A percentile compares a stretch with the other conserved stretches of the same genome.
Evolutionary conservation across 2,113 vertebrate species (phyloP).

Genomic region (Malurus melanocephalus): DNA sequence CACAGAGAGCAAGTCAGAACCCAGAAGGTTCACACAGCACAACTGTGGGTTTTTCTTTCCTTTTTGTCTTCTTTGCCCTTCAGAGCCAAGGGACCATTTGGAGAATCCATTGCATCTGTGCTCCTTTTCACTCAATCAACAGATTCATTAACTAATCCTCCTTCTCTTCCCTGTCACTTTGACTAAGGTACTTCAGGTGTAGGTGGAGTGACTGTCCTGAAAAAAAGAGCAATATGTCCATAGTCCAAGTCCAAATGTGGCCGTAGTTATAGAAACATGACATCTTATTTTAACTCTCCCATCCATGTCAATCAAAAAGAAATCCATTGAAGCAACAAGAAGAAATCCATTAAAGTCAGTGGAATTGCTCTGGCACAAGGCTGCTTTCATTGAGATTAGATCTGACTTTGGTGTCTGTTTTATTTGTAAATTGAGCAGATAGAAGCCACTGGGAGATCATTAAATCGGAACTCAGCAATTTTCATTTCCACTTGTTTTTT

Average conservation of each 20-base stretch:
- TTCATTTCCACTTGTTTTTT: slow-evolving; percentile 21
- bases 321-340: not conserved
- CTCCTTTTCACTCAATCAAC: not conserved
- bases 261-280: not conserved
- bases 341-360: not conserved
- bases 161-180: not conserved
- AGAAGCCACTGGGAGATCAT: slow-evolving; percentile 30
- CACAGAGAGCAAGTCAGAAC: not conserved
- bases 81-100: not conserved
- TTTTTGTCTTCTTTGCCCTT: not conserved
- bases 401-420: slow-evolving; percentile 20
- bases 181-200: not conserved
- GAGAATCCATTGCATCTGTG: not conserved
- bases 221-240: not conserved
- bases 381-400: not conserved
- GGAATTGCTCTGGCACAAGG: not conserved
- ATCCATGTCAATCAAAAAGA: not conserved
- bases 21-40: not conserved
- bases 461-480: not conserved
- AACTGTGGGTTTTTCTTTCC: not conserved
- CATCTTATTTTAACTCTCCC: not conserved
- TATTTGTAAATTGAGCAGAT: slow-evolving; percentile 51
- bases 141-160: not conserved
- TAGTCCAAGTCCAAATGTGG: not conserved
- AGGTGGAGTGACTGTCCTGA: not conserved